Percentiles rank a stretch among this genome's conserved stretches.
Evolutionary conservation across 2,888 invertebrate genomes (phyloP).

Genomic region (Athalia circularis): DNA sequence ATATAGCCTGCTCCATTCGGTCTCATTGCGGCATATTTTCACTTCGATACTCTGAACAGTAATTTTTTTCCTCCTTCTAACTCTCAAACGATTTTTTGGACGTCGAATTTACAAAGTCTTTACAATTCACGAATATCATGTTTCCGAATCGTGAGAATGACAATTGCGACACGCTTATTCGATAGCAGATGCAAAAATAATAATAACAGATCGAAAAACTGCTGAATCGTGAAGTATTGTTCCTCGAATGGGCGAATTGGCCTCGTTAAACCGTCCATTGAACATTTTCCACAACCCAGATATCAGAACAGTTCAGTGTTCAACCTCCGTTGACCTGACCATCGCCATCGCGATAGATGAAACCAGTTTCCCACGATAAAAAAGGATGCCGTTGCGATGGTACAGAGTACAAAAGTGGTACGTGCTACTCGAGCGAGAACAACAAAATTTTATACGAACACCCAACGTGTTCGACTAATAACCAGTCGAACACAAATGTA

Average conservation of each 20-base stretch:
- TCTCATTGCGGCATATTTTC: no score
- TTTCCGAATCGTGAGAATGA: no score
- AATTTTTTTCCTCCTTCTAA: no score
- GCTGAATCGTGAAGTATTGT: background rate
- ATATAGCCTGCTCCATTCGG: no score
- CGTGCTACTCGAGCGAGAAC: background rate
- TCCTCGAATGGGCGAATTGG: conserved; percentile 9
- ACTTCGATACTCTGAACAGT: no score
- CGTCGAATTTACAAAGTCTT: no score
- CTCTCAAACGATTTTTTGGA: no score
- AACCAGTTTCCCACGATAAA: conserved; percentile 43
- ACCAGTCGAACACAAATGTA: no score
- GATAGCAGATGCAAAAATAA: background rate
- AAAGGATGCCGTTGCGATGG: conserved; percentile 18
- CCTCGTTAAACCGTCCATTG: conserved; percentile 9
- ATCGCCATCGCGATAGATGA: background rate
- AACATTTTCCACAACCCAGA: background rate
- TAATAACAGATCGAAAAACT: background rate
- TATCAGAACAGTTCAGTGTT: conserved; percentile 31
- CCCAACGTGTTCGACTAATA: no score
- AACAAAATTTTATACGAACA: no score
- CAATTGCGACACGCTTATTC: no score
- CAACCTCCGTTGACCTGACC: conserved; percentile 25
- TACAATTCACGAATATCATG: no score
- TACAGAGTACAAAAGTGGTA: background rate